Evolutionary conservation across 2,888 invertebrate genomes (phyloP).

Genomic region (Metacarcinus magister): DNA sequence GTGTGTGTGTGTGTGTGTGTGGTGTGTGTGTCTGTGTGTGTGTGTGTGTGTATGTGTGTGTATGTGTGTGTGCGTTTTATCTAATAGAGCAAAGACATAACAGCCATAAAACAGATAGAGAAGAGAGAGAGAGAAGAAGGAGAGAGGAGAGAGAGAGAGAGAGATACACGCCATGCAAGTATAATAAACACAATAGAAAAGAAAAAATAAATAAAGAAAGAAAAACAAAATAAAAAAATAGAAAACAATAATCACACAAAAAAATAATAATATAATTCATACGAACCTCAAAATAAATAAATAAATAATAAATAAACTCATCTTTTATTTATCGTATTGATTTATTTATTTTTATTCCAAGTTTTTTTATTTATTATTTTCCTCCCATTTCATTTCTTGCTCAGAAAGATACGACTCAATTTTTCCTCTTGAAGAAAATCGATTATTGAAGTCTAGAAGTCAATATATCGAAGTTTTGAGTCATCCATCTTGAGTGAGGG

Average conservation of each 20-base stretch:
- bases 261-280: background rate
- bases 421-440: background rate
- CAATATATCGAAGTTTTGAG: background rate
- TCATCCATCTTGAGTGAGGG: background rate
- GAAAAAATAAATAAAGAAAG: background rate
- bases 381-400: too few species aligned
- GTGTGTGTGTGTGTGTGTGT: constrained; percentile 26
- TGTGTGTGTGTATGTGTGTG: background rate
- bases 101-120: too few species aligned
- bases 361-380: too few species aligned
- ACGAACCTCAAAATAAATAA: too few species aligned
- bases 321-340: too few species aligned
- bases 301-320: too few species aligned
- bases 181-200: background rate
- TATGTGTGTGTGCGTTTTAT: too few species aligned
- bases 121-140: too few species aligned
- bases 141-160: too few species aligned
- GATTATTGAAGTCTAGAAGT: background rate
- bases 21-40: background rate
- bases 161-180: too few species aligned
- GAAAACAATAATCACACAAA: background rate
- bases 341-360: too few species aligned
- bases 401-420: background rate
- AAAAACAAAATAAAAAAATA: background rate
- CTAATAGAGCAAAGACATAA: too few species aligned